These are phyloP conservation scores for Garrulus glandarius DNA, from an alignment of 2,797 vertebrate genomes.

Conservation along the genomic window DNA sequence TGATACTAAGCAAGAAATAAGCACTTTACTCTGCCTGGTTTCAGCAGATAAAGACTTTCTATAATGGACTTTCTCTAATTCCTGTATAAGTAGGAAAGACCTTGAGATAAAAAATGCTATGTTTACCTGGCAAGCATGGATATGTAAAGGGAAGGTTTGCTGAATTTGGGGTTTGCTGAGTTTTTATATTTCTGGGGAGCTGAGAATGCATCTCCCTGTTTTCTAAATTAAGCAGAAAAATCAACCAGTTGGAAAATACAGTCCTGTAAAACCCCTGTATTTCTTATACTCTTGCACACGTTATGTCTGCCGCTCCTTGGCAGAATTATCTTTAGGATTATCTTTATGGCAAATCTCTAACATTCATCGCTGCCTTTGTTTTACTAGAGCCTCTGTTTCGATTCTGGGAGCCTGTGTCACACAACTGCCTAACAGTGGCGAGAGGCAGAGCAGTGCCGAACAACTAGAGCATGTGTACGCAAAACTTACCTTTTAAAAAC, in stretches of 20 bases:
- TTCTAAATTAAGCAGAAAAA: neutral
- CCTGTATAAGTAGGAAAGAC: neutral
- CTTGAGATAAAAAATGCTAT: neutral
- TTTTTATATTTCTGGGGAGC: neutral
- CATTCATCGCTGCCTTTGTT: neutral
- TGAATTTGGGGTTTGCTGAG: neutral
- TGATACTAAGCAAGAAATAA: neutral
- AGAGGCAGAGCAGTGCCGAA: neutral
- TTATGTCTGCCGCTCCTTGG: neutral
- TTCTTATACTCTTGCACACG: rapidly evolving
- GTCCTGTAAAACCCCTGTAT: neutral
- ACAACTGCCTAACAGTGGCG: neutral
- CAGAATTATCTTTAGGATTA: neutral
- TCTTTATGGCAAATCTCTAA: neutral
- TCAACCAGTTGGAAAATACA: neutral
- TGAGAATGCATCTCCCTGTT: rapidly evolving
- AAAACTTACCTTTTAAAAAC: neutral
- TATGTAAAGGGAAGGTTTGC: neutral
- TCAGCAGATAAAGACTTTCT: neutral
- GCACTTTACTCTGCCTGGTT: neutral
- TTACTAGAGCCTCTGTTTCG: neutral
- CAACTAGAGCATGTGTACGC: rapidly evolving
- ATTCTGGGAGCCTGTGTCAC: neutral
- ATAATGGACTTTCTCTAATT: neutral
- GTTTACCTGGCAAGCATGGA: neutral